Evolutionary conservation across 2,888 invertebrate genomes (phyloP), one percentile per base, ranked within the genome.

Genomic region (Hyalella azteca): DNA sequence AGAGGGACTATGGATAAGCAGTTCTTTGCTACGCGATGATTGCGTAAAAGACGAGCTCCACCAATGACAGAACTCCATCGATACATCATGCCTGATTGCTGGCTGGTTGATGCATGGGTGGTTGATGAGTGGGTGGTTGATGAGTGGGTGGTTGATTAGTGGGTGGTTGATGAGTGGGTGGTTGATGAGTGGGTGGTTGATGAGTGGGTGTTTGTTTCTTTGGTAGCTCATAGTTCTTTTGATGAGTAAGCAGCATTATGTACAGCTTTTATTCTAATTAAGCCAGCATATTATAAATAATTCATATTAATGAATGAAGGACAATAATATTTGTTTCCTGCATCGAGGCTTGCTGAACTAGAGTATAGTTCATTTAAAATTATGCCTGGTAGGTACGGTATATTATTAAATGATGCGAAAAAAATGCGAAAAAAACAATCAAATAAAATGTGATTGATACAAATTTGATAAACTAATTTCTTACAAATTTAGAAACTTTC

Each of bases 51-150:
- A n/a, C 32, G 29, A 19, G 29, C 66, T 66, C 66, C 19, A 36
- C 66, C 32, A 19, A 32, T 66, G 66, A 66, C 36, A 66, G 36
- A 66, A 66, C 36, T 66, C 66, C 39, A 36, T 66, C 36, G 36
- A 66, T 66, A 66, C 32, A 66, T 66, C 66, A 36, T 36, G 66
- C 66, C 26, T 13, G 22, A 22, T 29, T 5, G 54, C 54, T 26
- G 54, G 54, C 54, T 26, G 22, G 26, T 29, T 54, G 22, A 22
- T 29, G 54, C 54, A 26, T 22, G 26, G 13, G 22, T 29, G 7
- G 54, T 26, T 22, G 54, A 54, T 26, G 22, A 54, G 22, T 54
- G 22, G 26, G 26, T 26, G 19, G 26, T 9, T 54, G 26, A 26
- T 0, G 54, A 54, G 26, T 54, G n/a, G n/a, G n/a, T 54, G 22